Percentiles rank a stretch among this genome's conserved stretches.
These are phyloP conservation scores for Selenia dentaria DNA, from an alignment of 2,888 invertebrate genomes.

Conservation along the genomic window DNA sequence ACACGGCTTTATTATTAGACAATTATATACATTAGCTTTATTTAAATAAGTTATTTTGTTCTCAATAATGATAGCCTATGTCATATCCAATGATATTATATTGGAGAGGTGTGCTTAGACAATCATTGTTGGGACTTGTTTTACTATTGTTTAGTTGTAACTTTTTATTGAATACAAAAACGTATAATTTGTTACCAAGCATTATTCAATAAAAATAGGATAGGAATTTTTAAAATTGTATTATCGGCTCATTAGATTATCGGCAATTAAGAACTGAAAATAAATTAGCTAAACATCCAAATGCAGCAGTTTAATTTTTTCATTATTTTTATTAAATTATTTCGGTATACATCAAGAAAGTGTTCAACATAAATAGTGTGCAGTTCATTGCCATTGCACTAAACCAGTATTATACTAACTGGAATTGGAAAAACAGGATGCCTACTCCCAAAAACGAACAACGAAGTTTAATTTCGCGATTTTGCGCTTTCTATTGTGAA, in stretches of 20 bases:
- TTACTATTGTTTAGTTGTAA: constrained; percentile 73
- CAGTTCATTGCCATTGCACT: no score
- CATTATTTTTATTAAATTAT: no score
- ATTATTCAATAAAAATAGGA: constrained; percentile 82
- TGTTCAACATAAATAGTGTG: no score
- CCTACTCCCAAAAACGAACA: no score
- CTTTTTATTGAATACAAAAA: constrained; percentile 80
- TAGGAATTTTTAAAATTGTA: constrained; percentile 82
- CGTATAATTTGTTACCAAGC: constrained; percentile 83
- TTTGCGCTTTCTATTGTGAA: no score
- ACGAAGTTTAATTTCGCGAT: no score
- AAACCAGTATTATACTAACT: no score
- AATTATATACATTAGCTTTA: constrained; percentile 72
- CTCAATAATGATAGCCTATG: constrained; percentile 58
- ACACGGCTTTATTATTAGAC: constrained; percentile 67
- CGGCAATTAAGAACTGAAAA: constrained; percentile 85
- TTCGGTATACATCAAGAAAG: no score
- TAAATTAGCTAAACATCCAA: constrained; percentile 81
- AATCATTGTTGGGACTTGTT: constrained; percentile 71
- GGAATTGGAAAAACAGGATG: no score
- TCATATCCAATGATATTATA: constrained; percentile 32
- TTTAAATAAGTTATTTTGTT: constrained; percentile 77
- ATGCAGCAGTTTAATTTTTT: constrained; percentile 47
- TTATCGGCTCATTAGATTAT: constrained; percentile 84
- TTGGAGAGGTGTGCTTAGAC: constrained; percentile 42